These are phyloP conservation scores for Tachuris rubrigastra DNA, from an alignment of 2,113 vertebrate species.

Conservation along the genomic window DNA sequence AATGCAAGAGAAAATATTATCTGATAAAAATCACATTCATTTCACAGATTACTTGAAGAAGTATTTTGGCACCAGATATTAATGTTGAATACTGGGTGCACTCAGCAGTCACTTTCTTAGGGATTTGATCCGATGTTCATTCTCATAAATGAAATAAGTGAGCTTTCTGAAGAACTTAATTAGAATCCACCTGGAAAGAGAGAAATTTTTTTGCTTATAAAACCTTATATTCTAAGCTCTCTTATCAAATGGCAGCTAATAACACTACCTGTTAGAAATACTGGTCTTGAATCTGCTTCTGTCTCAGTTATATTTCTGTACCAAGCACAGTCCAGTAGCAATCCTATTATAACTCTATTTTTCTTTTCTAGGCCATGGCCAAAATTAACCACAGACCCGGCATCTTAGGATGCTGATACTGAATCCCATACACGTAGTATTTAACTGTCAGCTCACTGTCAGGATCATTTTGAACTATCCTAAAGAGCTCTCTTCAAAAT, in stretches of 20 bases:
- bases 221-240: background rate
- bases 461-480: background rate
- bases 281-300: background rate
- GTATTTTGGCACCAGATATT: background rate
- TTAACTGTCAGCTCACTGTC: background rate
- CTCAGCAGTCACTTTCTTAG: background rate
- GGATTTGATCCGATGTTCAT: background rate
- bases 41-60: background rate
- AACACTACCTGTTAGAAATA: background rate
- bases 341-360: background rate
- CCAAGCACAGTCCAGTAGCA: background rate
- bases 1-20: background rate
- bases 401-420: background rate
- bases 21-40: background rate
- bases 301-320: background rate
- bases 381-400: conserved; percentile 6
- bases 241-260: background rate
- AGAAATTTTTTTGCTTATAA: background rate
- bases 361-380: conserved; percentile 18
- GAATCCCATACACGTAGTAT: background rate
- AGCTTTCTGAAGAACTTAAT: background rate
- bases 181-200: background rate
- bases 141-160: background rate
- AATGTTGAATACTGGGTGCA: background rate
- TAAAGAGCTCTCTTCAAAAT: background rate